phyloP scores from a whole-genome alignment of 2,113 vertebrate genomes.

The Propithecus coquereli region DNA sequence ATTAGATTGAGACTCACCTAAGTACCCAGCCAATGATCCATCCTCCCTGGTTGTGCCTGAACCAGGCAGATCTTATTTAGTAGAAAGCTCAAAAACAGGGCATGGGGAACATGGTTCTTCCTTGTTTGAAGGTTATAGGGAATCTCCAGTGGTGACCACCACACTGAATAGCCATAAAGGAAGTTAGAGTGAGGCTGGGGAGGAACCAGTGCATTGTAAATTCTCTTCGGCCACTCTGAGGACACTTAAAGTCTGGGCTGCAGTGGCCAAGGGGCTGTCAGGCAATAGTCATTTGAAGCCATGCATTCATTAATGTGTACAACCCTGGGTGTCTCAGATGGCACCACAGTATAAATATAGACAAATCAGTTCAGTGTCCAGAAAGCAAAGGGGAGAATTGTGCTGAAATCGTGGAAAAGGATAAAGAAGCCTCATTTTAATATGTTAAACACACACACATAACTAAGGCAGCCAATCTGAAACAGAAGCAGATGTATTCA shows the following conservation, averaged over 20 bases:
- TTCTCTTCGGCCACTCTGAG: background rate
- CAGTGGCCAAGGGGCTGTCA: no score
- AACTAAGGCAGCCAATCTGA: slow-evolving; percentile 57
- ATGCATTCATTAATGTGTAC: background rate
- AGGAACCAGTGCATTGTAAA: background rate
- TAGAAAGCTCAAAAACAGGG: background rate
- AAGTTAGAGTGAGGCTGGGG: background rate
- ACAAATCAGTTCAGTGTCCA: slow-evolving; percentile 17
- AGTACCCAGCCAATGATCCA: background rate
- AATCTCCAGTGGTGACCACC: background rate
- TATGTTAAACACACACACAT: slow-evolving; percentile 53
- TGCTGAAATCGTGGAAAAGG: slow-evolving; percentile 38
- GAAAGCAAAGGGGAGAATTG: background rate
- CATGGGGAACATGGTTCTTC: background rate
- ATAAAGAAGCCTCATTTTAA: slow-evolving; percentile 57
- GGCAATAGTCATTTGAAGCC: background rate
- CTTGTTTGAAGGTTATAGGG: background rate
- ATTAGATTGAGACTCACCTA: background rate
- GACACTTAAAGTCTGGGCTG: background rate
- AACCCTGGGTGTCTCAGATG: background rate
- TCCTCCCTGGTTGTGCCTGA: background rate
- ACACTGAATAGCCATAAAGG: background rate
- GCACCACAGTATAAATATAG: background rate
- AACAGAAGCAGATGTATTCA: slow-evolving; percentile 56
- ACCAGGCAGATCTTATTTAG: background rate